Base-by-base conservation (phyloP, 2,888 invertebrate genomes). In the Philaethria dido region DNA sequence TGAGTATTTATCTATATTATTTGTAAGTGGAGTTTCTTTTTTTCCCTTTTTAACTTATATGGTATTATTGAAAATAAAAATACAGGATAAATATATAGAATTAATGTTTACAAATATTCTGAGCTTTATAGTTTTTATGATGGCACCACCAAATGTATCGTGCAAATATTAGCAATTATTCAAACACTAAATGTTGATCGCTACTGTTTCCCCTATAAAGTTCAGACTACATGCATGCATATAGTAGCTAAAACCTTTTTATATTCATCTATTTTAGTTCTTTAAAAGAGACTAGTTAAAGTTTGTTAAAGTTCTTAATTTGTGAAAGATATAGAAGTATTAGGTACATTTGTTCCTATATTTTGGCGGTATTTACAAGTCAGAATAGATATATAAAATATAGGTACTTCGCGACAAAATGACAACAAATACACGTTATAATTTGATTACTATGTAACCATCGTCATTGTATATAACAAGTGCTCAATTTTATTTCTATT, bases 1-100 rank as follows among this genome's bases (percentile, higher is more conserved):
- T 85, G 84, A 82, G 81, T 85, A 86, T 80, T 78, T 80, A 80
- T 62, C 50, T 68, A 57, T 60, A 50, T 68, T 62, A 62, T 47
- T 55, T 62, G 42, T 54, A 22, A 59, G 16, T 39, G 55, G 44
- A 22, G 22, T 36, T 36, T 62, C 18, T 47, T 9, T 36, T 25
- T 29, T 50, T 54, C 14, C 14, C n/a, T 3, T 61, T 20, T 18
- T 18, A 45, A 33, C 36, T 36, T 57, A 18, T 18, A 45, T 33
- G 0, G 3, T 25, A 22, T 39, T 57, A 50, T n/a, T 42, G 39
- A 9, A 39, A 36, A 14, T 5, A 54, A 36, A 54, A 11, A 14
- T 25, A 22, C 5, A 59, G 16, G 3, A 59, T 25, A 59, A 18
- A 55, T 20, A 20, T 5, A 55, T 55, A 39, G 20, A 14, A 55